Evolutionary conservation across 2,888 invertebrate genomes (phyloP), one percentile per base, ranked within the genome.

Genomic region (Agrypnus murinus): DNA sequence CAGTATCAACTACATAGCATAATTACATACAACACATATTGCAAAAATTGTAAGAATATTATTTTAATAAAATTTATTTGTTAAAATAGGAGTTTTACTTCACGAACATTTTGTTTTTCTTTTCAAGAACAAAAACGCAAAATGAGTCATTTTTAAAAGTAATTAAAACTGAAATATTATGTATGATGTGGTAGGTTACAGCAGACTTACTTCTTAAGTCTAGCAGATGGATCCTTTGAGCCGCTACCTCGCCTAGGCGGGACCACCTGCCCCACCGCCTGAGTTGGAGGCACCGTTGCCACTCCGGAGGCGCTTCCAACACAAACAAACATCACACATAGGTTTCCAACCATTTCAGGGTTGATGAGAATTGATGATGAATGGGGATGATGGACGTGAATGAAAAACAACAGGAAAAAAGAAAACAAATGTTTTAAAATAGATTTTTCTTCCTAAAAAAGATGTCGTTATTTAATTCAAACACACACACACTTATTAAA

Each of bases 161-260:
- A 12, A 55, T 53, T 17, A 38, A 17, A 25, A 25, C 5, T 55
- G 32, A 55, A n/a, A n/a, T n/a, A n/a, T n/a, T n/a, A 38, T 36
- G 17, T 1, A 32, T n/a, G 55, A 15, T n/a, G 55, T 15, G 14
- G 34, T n/a, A 10, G 55, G 9, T 3, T 25, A 34, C n/a, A 36
- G 40, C 60, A 8, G 62, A 65, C 69, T 76, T 75, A 85, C 79
- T 85, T 85, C 79, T 85, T 85, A 75, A 85, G 77, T 71, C 84
- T 78, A 43, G 77, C 72, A 40, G 83, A 79, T 50, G 85, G 83
- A 69, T 86, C 86, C 75, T 86, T 86, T 78, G 83, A 84, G 77
- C 85, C 84, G 78, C 84, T 85, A 69, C 87, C 89, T 86, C 89
- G 87, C 86, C 90, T 89, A 87, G 90, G 89, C 86, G 89, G 84